Evolutionary conservation across 2,797 vertebrate species (phyloP).

Genomic region (Neomorphus geoffroyi): DNA sequence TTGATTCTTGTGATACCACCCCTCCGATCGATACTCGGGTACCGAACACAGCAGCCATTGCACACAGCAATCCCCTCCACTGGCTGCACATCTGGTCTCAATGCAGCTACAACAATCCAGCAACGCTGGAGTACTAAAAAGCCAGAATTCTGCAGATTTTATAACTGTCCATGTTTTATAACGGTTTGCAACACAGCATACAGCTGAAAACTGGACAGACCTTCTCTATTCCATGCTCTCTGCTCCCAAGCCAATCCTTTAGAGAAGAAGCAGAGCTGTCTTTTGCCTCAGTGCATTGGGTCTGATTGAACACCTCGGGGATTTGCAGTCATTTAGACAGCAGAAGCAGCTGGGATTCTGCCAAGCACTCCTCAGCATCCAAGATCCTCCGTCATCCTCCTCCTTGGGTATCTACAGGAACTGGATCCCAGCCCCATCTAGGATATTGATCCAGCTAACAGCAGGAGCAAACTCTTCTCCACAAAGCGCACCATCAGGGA

Average conservation of each 20-base stretch:
- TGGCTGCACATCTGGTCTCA: not conserved
- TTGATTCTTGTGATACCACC: not conserved
- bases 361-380: not conserved
- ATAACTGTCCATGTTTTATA: not conserved
- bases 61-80: not conserved
- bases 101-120: not conserved
- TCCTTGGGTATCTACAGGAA: not conserved
- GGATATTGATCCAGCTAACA: not conserved
- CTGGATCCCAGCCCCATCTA: not conserved
- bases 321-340: not conserved
- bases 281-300: not conserved
- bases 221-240: not conserved
- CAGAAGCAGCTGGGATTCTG: not conserved
- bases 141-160: not conserved
- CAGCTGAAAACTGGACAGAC: not conserved
- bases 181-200: not conserved
- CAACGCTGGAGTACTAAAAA: not conserved
- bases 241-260: not conserved
- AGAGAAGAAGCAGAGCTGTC: not conserved
- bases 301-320: not conserved
- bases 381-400: not conserved
- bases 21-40: not conserved
- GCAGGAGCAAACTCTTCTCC: not conserved
- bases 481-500: not conserved
- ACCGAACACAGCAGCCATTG: not conserved